Conservation (phyloP, 2,888 invertebrate species). For the Scaptomyza polygonia region DNA sequence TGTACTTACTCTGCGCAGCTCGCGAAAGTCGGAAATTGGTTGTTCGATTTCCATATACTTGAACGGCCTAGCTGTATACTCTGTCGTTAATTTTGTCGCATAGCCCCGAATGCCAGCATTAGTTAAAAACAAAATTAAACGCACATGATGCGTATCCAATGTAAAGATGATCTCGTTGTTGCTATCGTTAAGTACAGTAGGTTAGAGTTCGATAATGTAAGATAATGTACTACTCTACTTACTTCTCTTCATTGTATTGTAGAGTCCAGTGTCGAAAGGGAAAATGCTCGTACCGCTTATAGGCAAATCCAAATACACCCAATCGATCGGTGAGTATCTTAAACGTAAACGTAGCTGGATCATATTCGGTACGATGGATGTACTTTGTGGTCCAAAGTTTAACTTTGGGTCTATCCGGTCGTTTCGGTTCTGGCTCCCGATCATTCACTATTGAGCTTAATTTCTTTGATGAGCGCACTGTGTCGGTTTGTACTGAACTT, state of each 20-base stretch:
- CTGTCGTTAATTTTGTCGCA: constrained; percentile 62
- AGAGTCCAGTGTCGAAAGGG: constrained; percentile 80
- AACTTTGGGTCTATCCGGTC: constrained; percentile 6
- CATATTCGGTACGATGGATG: constrained; percentile 59
- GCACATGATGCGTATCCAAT: constrained; percentile 68
- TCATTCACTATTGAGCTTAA: background rate
- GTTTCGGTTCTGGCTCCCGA: background rate
- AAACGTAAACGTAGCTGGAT: constrained; percentile 49
- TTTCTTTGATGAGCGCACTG: background rate
- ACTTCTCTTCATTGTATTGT: constrained; percentile 71
- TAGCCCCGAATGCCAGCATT: constrained; percentile 69
- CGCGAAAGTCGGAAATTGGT: constrained; percentile 66
- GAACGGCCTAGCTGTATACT: constrained; percentile 53
- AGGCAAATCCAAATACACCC: constrained; percentile 82
- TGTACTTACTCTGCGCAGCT: constrained; percentile 65
- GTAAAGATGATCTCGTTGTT: constrained; percentile 72
- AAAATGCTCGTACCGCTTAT: constrained; percentile 79
- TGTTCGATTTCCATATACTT: constrained; percentile 72
- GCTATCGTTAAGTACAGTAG: constrained; percentile 33
- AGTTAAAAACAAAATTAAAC: constrained; percentile 65
- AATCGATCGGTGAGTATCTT: constrained; percentile 80
- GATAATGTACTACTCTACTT: constrained; percentile 8
- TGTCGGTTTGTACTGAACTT: background rate
- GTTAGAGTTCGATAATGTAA: background rate
- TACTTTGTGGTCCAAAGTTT: constrained; percentile 79